Evolutionary conservation across 2,113 vertebrate species (phyloP).

Genomic region (Gracilinanus agilis): DNA sequence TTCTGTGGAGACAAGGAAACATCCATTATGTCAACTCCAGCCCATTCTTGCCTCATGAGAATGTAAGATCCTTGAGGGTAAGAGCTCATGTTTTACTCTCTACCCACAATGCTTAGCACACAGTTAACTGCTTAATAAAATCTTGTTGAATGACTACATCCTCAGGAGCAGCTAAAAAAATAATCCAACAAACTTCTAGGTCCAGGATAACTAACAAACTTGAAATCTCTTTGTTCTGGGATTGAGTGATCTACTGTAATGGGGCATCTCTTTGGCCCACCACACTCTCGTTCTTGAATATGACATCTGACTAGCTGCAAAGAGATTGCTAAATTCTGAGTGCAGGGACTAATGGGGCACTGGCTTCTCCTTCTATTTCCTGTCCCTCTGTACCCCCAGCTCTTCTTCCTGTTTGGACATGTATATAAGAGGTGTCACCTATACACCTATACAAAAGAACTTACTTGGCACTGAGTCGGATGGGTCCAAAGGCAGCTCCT

Average conservation of each 20-base stretch:
- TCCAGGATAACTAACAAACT: not conserved
- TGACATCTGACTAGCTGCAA: not conserved
- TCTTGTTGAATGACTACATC: no score
- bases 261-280: not conserved
- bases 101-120: no score
- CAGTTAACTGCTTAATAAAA: no score
- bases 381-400: not conserved
- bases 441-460: not conserved
- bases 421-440: no score
- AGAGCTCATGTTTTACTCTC: not conserved
- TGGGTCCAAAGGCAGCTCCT: conserved; percentile 91
- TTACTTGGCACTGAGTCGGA: conserved; percentile 90
- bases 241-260: not conserved
- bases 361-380: not conserved
- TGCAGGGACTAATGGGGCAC: not conserved
- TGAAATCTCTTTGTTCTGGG: not conserved
- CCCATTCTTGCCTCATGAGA: not conserved
- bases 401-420: not conserved
- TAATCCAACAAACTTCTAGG: not conserved
- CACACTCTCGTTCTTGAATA: not conserved
- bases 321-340: not conserved
- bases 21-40: not conserved
- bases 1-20: conserved; percentile 79
- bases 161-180: no score
- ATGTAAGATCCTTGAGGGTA: rapidly evolving